Base-by-base conservation (phyloP, 1,140 invertebrate genomes). In the Panagrolaimus sp. region DNA sequence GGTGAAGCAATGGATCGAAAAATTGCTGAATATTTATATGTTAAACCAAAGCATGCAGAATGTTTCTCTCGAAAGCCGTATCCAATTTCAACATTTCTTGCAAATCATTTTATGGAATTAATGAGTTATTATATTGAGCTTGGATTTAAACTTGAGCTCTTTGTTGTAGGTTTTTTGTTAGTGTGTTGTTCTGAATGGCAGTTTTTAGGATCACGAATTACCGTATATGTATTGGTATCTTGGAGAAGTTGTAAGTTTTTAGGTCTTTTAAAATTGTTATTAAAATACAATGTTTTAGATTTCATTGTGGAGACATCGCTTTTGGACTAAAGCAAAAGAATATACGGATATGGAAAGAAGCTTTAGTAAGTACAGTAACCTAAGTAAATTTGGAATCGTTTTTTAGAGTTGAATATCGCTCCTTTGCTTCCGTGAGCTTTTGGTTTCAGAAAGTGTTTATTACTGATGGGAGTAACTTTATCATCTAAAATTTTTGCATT, bases 221-320 rank as follows among this genome's bases (percentile, higher is more conserved):
- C n/a, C 13, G 0, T 57, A 57, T 27, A 57, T 27, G n/a, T 57
- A 57, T 16, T 57, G 51, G 51, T 57, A 57, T 27, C n/a, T 57
- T 1, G 51, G 51, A 20, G 51, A 57, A 57, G 51, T 57, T 20
- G n/a, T 57, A n/a, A 38, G 7, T n/a, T n/a, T n/a, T n/a, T 38
- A 38, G 7, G 31, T 38, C 7, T 38, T 38, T 38, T 38, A 38
- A 38, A 4, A 38, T 7, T 4, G 2, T 2, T 7, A 2, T 38
- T 4, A 38, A 38, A 38, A 38, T 38, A 2, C 7, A 4, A 38
- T 38, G 2, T 38, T 38, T 38, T 38, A 38, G 31, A 38, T 38
- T 38, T 20, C 51, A 1, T 27, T 57, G 14, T 57, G 51, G 51
- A 57, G 27, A 27, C 27, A 57, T 20, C 51, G 51, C 1, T 27